Conservation (phyloP, 2,113 vertebrate species). For the Pluvialis apricaria region DNA sequence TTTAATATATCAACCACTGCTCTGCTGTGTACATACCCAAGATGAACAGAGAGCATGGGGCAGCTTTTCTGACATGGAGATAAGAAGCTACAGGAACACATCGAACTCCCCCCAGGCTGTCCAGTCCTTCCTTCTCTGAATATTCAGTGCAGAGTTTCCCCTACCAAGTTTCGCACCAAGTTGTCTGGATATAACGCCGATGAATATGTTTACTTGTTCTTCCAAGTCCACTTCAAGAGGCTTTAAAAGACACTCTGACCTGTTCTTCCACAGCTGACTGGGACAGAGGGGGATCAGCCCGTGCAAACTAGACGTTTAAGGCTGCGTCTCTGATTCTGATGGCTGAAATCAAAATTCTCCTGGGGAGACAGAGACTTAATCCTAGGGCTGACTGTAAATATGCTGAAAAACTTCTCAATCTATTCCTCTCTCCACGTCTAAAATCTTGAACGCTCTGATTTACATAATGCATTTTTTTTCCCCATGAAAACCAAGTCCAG, state of each 20-base stretch:
- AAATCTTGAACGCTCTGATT: background rate
- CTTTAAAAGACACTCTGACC: background rate
- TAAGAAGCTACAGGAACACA: background rate
- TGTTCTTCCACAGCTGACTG: background rate
- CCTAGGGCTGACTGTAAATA: background rate
- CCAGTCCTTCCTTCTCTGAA: background rate
- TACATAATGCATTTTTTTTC: background rate
- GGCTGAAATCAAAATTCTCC: background rate
- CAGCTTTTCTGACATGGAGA: background rate
- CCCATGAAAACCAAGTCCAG: background rate
- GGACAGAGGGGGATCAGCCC: background rate
- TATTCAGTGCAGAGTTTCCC: background rate
- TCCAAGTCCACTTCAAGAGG: background rate
- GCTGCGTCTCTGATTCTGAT: background rate
- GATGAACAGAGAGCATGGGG: background rate
- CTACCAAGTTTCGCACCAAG: background rate
- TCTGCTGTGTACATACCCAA: background rate
- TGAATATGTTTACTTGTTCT: background rate
- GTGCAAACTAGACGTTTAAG: background rate
- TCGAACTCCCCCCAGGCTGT: accelerated
- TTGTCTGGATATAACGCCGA: background rate
- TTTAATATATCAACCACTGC: background rate
- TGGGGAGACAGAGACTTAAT: background rate
- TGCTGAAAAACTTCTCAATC: background rate
- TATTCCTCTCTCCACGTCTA: background rate